These are phyloP conservation scores for Tragelaphus imberbis DNA, from an alignment of 2,113 vertebrate genomes.

Conservation along the genomic window DNA sequence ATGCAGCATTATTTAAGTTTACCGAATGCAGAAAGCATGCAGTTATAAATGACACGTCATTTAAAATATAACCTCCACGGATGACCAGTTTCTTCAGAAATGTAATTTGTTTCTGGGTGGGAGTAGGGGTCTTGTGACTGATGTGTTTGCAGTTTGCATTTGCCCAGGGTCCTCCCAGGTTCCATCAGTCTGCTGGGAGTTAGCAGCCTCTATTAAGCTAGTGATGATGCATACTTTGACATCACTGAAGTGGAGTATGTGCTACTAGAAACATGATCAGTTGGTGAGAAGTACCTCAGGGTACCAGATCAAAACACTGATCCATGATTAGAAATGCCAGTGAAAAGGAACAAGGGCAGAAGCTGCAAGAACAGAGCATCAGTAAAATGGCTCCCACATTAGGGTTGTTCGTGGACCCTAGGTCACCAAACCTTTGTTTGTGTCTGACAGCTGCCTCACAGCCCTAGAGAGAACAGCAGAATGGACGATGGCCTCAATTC, in stretches of 20 bases:
- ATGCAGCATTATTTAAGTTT: neutral
- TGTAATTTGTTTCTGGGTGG: neutral
- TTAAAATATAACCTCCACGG: neutral
- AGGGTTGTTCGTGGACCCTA: neutral
- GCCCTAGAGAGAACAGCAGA: neutral
- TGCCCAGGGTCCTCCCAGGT: neutral
- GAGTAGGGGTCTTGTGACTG: neutral
- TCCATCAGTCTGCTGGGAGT: neutral
- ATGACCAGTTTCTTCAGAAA: slow-evolving; percentile 13
- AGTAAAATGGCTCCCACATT: neutral
- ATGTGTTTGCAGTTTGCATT: neutral
- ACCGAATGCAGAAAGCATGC: neutral
- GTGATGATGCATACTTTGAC: neutral
- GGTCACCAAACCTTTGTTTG: neutral
- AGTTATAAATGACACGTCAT: neutral
- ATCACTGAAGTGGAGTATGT: neutral
- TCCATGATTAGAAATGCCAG: neutral
- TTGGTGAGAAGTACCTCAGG: neutral
- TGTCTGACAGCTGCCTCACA: neutral
- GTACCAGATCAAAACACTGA: neutral
- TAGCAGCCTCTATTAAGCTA: neutral
- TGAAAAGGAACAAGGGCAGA: neutral
- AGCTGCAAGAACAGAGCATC: neutral
- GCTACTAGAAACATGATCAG: neutral
- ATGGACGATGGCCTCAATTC: neutral